Evolutionary conservation across 2,797 vertebrate genomes (phyloP).

Genomic region (Potorous gilbertii): DNA sequence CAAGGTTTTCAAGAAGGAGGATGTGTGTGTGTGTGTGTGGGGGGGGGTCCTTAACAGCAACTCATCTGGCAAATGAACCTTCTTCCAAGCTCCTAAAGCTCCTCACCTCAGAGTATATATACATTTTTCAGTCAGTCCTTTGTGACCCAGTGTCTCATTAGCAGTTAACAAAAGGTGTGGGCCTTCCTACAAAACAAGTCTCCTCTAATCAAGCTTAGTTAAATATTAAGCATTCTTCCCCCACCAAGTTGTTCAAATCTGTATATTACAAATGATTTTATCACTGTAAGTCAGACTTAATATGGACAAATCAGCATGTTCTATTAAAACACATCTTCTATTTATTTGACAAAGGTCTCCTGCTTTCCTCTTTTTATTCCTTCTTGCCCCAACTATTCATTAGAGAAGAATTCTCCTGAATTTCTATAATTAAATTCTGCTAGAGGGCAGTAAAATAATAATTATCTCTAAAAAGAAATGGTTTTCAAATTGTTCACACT

Average conservation of each 20-base stretch:
- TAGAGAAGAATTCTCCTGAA: constrained; percentile 22
- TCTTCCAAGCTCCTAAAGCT: no score
- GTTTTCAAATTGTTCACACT: constrained; percentile 44
- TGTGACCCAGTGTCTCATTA: no score
- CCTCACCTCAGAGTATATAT: no score
- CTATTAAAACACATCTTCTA: constrained; percentile 21
- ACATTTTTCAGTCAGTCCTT: no score
- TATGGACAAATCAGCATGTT: constrained; percentile 21
- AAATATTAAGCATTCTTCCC: constrained; percentile 25
- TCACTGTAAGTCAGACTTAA: neutral
- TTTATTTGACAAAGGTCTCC: constrained; percentile 17
- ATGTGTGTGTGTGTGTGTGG: no score
- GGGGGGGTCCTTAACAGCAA: no score
- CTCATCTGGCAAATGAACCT: no score
- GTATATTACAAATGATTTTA: constrained; percentile 33
- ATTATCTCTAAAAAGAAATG: constrained; percentile 62
- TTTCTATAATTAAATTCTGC: constrained; percentile 61
- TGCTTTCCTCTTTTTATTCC: constrained; percentile 47
- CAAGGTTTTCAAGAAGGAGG: no score
- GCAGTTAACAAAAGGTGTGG: no score
- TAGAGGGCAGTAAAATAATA: constrained; percentile 46
- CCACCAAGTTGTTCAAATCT: constrained; percentile 38
- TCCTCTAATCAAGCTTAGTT: neutral
- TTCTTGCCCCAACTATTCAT: neutral
- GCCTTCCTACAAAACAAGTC: neutral